phyloP scores from a whole-genome alignment of 2,888 invertebrate genomes.

The Meghimatium bilineatum region DNA sequence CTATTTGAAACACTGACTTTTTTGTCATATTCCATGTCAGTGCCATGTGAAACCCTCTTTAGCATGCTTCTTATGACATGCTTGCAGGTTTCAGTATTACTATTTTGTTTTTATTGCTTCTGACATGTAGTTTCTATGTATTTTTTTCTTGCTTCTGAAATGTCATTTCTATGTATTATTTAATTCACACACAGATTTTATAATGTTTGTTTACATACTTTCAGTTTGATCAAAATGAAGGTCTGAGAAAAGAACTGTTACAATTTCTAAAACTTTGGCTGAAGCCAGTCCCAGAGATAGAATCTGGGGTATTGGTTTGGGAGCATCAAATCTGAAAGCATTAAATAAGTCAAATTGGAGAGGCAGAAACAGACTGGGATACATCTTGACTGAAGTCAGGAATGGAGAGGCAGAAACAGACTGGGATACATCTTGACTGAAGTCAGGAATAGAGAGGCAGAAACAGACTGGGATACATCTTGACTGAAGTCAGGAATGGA shows the following conservation, averaged over 20 bases:
- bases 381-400: conserved; percentile 71
- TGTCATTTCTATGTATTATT: too few relatives aligned
- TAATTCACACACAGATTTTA: background rate
- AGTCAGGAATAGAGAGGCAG: conserved; percentile 75
- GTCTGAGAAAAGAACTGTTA: conserved; percentile 67
- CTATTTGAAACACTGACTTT: too few relatives aligned
- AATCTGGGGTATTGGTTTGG: conserved; percentile 76
- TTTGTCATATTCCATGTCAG: too few relatives aligned
- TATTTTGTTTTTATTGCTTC: too few relatives aligned
- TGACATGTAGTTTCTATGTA: too few relatives aligned
- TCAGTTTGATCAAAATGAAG: conserved; percentile 74
- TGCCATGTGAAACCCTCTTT: too few relatives aligned
- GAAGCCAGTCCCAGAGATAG: conserved; percentile 75
- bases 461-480: conserved; percentile 72
- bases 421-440: conserved; percentile 73
- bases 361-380: conserved; percentile 74
- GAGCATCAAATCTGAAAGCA: conserved; percentile 63
- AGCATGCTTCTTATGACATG: too few relatives aligned
- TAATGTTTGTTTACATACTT: background rate
- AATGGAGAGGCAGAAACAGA: conserved; percentile 76
- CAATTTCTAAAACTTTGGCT: conserved; percentile 72
- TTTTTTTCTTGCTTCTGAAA: too few relatives aligned
- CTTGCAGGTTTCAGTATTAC: too few relatives aligned
- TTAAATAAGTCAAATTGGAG: conserved; percentile 67
- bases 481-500: conserved; percentile 76